phyloP scores from a whole-genome alignment of 1,140 invertebrate species.

The Zelostemma sp. region DNA sequence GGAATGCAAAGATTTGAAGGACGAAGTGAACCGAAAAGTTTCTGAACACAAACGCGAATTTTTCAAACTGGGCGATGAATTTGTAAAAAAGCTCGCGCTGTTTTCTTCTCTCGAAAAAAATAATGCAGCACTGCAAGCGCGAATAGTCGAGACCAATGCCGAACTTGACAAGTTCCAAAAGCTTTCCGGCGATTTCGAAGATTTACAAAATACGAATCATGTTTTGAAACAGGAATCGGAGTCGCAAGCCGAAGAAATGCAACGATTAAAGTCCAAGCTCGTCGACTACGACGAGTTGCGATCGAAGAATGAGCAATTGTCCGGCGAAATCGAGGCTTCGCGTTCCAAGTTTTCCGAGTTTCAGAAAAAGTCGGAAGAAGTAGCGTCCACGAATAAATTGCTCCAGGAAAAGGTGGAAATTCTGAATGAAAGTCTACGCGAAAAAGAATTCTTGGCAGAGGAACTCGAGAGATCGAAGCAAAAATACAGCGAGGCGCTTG shows the following conservation, averaged over 20 bases:
- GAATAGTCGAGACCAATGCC: conserved; percentile 36
- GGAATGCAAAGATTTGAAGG: conserved; percentile 18
- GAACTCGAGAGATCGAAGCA: not conserved
- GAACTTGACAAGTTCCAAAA: conserved; percentile 62
- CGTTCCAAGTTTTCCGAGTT: conserved; percentile 44
- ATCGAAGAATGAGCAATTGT: conserved; percentile 39
- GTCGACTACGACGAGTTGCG: conserved; percentile 29
- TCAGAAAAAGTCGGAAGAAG: conserved; percentile 13
- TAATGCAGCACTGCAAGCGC: conserved; percentile 5
- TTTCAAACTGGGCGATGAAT: not conserved
- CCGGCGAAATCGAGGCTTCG: conserved; percentile 49
- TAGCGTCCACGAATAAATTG: conserved; percentile 6
- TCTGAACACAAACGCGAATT: not conserved
- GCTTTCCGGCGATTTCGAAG: conserved; percentile 56
- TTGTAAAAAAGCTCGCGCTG: not conserved
- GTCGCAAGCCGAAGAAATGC: conserved; percentile 58
- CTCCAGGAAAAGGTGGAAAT: conserved; percentile 24
- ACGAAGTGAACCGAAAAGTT: not conserved
- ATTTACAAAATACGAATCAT: conserved; percentile 46
- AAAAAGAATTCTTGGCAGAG: conserved; percentile 4
- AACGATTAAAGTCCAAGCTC: conserved; percentile 58
- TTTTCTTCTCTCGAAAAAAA: conserved; percentile 15
- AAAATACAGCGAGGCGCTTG: not conserved
- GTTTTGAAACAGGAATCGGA: conserved; percentile 53
- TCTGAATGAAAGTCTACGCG: conserved; percentile 11